A percentile compares a stretch with the other conserved stretches of the same genome.
Conservation (phyloP, 2,888 invertebrate genomes). For the Ditula angustiorana region DNA sequence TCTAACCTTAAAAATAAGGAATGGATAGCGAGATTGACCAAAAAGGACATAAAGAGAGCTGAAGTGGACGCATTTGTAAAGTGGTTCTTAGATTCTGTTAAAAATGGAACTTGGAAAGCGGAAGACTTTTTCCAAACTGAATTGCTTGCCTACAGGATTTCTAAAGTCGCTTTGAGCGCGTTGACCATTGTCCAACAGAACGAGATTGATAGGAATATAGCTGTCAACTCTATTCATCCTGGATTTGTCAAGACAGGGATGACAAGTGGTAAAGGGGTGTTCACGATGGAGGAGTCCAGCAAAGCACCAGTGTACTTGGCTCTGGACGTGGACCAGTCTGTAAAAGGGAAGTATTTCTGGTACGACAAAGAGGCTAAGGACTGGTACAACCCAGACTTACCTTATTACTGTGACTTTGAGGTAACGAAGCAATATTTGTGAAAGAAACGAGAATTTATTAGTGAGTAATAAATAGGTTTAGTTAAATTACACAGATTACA, state of each 20-base stretch:
- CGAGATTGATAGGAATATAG: slow-evolving; percentile 47
- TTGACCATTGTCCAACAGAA: slow-evolving; percentile 49
- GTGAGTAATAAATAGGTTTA: neutral
- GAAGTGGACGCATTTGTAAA: slow-evolving; percentile 49
- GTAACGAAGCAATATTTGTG: slow-evolving; percentile 7
- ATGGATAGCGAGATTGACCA: slow-evolving; percentile 49
- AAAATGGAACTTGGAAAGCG: slow-evolving; percentile 44
- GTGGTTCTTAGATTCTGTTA: slow-evolving; percentile 52
- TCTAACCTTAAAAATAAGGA: slow-evolving; percentile 47
- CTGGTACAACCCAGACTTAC: slow-evolving; percentile 44
- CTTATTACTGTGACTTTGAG: slow-evolving; percentile 4
- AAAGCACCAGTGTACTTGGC: slow-evolving; percentile 48
- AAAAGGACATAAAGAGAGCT: slow-evolving; percentile 43
- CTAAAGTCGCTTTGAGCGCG: slow-evolving; percentile 50
- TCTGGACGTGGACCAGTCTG: slow-evolving; percentile 48
- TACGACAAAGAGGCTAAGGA: slow-evolving; percentile 49
- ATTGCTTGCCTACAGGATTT: slow-evolving; percentile 47
- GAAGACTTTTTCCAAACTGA: slow-evolving; percentile 46
- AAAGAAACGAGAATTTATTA: neutral
- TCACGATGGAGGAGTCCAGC: slow-evolving; percentile 45
- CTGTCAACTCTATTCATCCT: slow-evolving; percentile 51
- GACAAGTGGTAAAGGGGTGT: slow-evolving; percentile 45
- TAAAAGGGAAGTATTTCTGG: slow-evolving; percentile 52
- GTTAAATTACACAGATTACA: too few relatives aligned
- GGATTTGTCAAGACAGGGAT: slow-evolving; percentile 52